Evolutionary conservation across 2,888 invertebrate genomes (phyloP).

Genomic region (Geotrupes spiniger): DNA sequence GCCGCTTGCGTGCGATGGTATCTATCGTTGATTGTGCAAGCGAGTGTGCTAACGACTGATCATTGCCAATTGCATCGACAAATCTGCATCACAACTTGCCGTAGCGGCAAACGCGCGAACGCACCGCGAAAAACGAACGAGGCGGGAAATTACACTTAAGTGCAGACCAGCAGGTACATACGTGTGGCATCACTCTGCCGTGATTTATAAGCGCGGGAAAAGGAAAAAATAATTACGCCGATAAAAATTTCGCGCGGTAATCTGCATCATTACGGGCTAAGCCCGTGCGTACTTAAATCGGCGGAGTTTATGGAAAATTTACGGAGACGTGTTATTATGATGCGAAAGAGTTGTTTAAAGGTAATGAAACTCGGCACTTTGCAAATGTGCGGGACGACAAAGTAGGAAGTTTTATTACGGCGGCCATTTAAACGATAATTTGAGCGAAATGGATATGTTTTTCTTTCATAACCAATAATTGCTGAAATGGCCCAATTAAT

Average conservation of each 20-base stretch:
- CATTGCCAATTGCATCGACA: constrained; percentile 25
- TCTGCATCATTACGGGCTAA: too few relatives aligned
- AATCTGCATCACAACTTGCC: constrained; percentile 6
- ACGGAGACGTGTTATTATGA: too few relatives aligned
- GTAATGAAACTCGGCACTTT: too few relatives aligned
- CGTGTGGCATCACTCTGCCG: constrained; percentile 10
- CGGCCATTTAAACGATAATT: too few relatives aligned
- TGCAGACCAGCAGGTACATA: constrained; percentile 11
- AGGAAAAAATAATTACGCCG: constrained; percentile 17
- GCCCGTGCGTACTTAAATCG: too few relatives aligned
- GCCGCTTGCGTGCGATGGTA: constrained; percentile 30
- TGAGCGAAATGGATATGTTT: too few relatives aligned
- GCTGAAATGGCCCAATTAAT: too few relatives aligned
- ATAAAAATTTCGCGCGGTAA: constrained; percentile 9
- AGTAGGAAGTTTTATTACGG: too few relatives aligned
- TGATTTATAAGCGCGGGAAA: constrained; percentile 15
- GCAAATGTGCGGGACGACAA: too few relatives aligned
- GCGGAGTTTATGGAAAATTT: too few relatives aligned
- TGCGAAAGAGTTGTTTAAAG: too few relatives aligned
- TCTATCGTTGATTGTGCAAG: constrained; percentile 24
- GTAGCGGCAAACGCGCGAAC: constrained; percentile 2
- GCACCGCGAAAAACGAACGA: constrained; percentile 15
- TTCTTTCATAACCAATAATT: too few relatives aligned
- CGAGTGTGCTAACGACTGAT: constrained; percentile 33
- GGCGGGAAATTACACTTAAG: constrained; percentile 16